phyloP scores from a whole-genome alignment of 2,113 vertebrate species.

The Elgaria multicarinata region DNA sequence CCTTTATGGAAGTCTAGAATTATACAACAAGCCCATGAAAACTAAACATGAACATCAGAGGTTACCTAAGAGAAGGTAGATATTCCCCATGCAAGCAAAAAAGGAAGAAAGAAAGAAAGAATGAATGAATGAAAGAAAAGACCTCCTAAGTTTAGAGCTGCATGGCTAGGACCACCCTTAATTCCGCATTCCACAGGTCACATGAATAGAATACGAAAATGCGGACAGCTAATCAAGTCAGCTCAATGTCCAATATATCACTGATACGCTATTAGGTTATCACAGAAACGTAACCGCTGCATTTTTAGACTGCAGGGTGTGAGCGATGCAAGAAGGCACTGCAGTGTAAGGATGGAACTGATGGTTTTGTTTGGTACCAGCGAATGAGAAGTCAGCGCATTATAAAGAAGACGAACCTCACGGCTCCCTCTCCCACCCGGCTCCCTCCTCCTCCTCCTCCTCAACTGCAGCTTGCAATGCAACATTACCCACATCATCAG shows the following conservation, averaged over 20 bases:
- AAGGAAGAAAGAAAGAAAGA: neutral
- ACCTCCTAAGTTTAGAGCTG: constrained; percentile 27
- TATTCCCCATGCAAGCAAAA: constrained; percentile 21
- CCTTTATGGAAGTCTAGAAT: neutral
- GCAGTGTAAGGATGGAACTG: constrained; percentile 61
- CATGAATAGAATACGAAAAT: constrained; percentile 42
- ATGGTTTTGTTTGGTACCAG: constrained; percentile 11
- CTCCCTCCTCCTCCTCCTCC: constrained; percentile 12
- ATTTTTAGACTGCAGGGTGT: constrained; percentile 54
- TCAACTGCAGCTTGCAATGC: constrained; percentile 25
- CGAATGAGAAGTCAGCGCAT: constrained; percentile 1
- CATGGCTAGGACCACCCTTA: neutral
- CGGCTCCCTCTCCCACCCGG: neutral
- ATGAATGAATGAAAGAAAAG: no score
- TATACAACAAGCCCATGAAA: neutral
- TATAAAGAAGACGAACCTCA: constrained; percentile 3
- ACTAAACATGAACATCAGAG: neutral
- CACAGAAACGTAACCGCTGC: constrained; percentile 39
- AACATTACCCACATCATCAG: constrained; percentile 32
- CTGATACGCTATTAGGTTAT: neutral
- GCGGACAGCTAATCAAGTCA: constrained; percentile 17
- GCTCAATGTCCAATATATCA: constrained; percentile 3
- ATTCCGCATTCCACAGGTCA: constrained; percentile 31
- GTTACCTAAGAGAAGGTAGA: neutral
- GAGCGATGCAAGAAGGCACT: constrained; percentile 78